Evolutionary conservation across 1,140 invertebrate species (phyloP), one percentile per base, ranked within the genome.

Genomic region (Bradysia coprophila): DNA sequence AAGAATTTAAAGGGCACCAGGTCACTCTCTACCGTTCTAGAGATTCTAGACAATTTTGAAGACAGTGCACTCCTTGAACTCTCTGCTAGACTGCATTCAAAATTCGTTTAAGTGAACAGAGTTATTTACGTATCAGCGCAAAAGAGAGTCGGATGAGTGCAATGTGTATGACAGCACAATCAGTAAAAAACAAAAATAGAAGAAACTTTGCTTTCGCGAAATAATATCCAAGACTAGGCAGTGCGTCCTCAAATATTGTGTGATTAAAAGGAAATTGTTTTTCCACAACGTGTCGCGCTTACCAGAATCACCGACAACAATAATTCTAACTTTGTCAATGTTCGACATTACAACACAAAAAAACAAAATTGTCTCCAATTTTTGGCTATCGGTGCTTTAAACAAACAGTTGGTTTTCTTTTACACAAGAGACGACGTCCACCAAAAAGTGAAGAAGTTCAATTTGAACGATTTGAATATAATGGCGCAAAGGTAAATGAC

Each of bases 231-330:
- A 6, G 6, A 8, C 13, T 13, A 28, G 6, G 6, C 24, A 28
- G 6, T 28, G 6, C 24, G 24, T 8, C 24, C 6, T 28, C 13
- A 13, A 28, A 6, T 4, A 11, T 1, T 4, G 10, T n/a, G 6
- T 31, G n/a, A 38, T 20, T 38, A 23, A 32, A 31, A 6, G 6
- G 6, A 15, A 36, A 36, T 6, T 6, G 10, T 36, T n/a, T 36
- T 6, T 36, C 6, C 10, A 36, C 38, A 24, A 43, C n/a, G n/a
- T n/a, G n/a, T 43, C 18, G 4, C 32, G 43, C 47, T 54, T 69
- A 83, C 87, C 88, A 46, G 89, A 93, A 75, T 94, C 90, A 33
- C 91, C 90, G 43, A 93, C 76, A 39, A 94, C 78, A 43, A 94
- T 73, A 41, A 95, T 78, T 66, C 87, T 82, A 6, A 92, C 87